A percentile compares a stretch with the other conserved stretches of the same genome.
Evolutionary conservation across 2,888 invertebrate genomes (phyloP).

Genomic region (Macropis europaea): DNA sequence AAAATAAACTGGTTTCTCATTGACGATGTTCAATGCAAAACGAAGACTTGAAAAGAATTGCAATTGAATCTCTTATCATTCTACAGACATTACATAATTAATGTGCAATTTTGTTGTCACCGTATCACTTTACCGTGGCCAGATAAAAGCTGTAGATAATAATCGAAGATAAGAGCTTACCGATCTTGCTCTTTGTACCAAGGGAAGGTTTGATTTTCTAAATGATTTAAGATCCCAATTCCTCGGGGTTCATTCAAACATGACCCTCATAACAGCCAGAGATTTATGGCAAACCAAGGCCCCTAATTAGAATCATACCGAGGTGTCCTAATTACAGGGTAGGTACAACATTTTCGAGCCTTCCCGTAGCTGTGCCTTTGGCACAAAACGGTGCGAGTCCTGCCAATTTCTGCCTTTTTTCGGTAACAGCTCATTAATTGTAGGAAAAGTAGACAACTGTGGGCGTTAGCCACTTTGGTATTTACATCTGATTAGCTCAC

Average conservation of each 20-base stretch:
- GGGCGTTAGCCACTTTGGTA: slow-evolving; percentile 33
- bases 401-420: slow-evolving; percentile 50
- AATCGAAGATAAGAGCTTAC: neutral
- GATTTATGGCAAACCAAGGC: slow-evolving; percentile 66
- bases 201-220: slow-evolving; percentile 44
- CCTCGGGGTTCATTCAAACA: slow-evolving; percentile 62
- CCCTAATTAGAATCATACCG: slow-evolving; percentile 75
- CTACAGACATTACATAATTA: too few relatives aligned
- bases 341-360: slow-evolving; percentile 25
- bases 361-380: slow-evolving; percentile 23
- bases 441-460: slow-evolving; percentile 40
- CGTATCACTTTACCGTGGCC: neutral
- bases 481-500: slow-evolving; percentile 53
- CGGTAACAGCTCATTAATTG: slow-evolving; percentile 47
- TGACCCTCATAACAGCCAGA: slow-evolving; percentile 64
- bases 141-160: neutral
- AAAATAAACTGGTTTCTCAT: too few relatives aligned
- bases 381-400: slow-evolving; percentile 46
- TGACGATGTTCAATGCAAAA: too few relatives aligned
- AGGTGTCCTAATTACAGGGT: slow-evolving; percentile 77
- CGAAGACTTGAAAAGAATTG: too few relatives aligned
- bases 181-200: slow-evolving; percentile 3
- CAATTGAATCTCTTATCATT: too few relatives aligned
- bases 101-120: neutral
- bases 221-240: slow-evolving; percentile 50